Evolutionary conservation across 2,113 vertebrate species (phyloP).

Genomic region (Plestiodon gilberti): DNA sequence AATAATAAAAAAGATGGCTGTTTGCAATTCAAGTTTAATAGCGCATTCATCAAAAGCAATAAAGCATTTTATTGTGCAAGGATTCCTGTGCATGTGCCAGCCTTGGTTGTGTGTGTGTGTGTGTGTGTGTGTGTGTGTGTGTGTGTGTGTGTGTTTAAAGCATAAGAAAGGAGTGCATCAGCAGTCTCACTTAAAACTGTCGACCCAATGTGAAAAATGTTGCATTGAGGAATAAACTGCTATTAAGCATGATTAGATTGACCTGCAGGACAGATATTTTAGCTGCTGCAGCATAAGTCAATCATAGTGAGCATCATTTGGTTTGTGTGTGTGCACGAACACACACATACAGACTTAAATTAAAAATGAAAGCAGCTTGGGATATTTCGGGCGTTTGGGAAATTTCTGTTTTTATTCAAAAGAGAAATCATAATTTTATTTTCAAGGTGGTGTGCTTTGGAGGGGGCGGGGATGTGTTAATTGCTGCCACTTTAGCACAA

Average conservation of each 20-base stretch:
- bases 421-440: not conserved
- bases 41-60: constrained; percentile 56
- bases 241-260: constrained; percentile 74
- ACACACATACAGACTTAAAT: constrained; percentile 35
- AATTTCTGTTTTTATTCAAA: not conserved
- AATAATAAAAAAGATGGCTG: constrained; percentile 10
- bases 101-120: constrained; percentile 12
- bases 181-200: constrained; percentile 72
- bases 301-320: constrained; percentile 61
- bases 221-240: constrained; percentile 69
- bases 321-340: constrained; percentile 29
- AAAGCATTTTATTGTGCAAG: constrained; percentile 66
- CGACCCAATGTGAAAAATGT: constrained; percentile 64
- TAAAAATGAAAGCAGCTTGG: constrained; percentile 51
- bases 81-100: constrained; percentile 56
- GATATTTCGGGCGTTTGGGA: constrained; percentile 44
- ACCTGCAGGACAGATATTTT: constrained; percentile 69
- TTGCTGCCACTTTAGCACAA: constrained; percentile 66
- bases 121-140: not conserved
- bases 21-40: constrained; percentile 56
- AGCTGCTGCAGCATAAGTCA: constrained; percentile 67
- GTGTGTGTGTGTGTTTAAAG: constrained; percentile 16
- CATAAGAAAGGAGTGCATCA: constrained; percentile 60
- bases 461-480: constrained; percentile 18
- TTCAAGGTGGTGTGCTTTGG: constrained; percentile 25